Base-by-base conservation (phyloP, 2,888 invertebrate species). In the Parasteatoda lunata region DNA sequence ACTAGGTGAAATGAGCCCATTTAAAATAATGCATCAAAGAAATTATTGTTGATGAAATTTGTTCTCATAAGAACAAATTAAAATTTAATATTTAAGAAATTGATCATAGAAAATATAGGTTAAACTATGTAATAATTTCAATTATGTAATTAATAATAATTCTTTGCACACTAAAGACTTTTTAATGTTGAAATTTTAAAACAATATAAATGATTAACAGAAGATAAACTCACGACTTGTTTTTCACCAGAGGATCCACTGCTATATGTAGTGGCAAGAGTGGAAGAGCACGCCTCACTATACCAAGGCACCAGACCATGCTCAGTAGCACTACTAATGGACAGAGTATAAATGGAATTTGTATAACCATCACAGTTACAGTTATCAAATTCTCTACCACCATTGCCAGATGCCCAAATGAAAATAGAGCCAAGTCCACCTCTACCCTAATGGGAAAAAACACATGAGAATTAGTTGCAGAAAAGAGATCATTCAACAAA, bases 321-420 rank as follows among this genome's bases (percentile, higher is more conserved):
- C 93, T 96, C 98, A 89, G 96, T 98, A 13, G 93, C 93, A 91
- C 98, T 98, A 84, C 97, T 97, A 92, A 99, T 98, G 71, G 98
- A 98, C 90, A 99, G 93, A 48, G 99, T 99, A 96, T 98, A 98
- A 91, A 99, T 99, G 87, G 97, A 97, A 93, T 99, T 99, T 79
- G 99, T 99, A 93, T 99, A 99, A 49, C 99, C 99, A 92, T 99
- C 99, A 93, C 99, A 99, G 92, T 99, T 99, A 93, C 99, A 99
- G 92, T 98, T 98, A 92, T 98, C 98, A 90, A 96, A 95, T 91
- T 98, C 97, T 71, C 97, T 94, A 0, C 99, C 98, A 3, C 99
- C 99, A 92, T 99, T 99, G 69, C 99, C 99, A 0, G 98, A 98
- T 0, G 99, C 99, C 99, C 99, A 99, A 1, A 99, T 96, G 93